Evolutionary conservation across 2,113 vertebrate species (phyloP), one percentile per base, ranked within the genome.

Genomic region (Mobula birostris): DNA sequence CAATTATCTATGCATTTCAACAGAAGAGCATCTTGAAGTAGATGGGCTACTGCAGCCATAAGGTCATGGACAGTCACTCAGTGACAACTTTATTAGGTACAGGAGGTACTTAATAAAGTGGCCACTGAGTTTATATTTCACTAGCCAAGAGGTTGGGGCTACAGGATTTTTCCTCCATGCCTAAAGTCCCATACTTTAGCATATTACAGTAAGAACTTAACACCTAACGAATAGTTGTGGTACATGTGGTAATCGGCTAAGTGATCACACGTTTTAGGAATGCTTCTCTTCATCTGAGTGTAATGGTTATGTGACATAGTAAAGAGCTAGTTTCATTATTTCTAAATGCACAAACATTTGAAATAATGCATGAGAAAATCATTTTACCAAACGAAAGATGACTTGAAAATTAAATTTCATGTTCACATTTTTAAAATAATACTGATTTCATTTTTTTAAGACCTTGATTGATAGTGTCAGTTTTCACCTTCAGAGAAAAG

Each of bases 201-300:
- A 15, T 2, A 7, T 32, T 66, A 15, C 7, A 7, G 66, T 32
- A n/a, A 66, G 12, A 12, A 90, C 27, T 66, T 32, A 17, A 56
- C 29, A 27, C 14, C 83, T 90, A 29, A 68, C 61, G 32, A 11
- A 90, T 17, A 68, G 6, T 66, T 19, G 6, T 32, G 63, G 61
- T n/a, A 66, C 63, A 66, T 19, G n/a, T 32, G 66, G 29, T 90
- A 90, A 90, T 5, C 17, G 85, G 32, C 85, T 63, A 90, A 90
- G 85, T 90, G 85, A 90, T 32, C 61, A 32, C 85, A 90, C 32
- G 8, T 90, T 88, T n/a, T 88, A 63, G 83, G 83, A 88, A 63
- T 88, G 58, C 83, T 88, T 21, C 66, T 56, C 80, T 48, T 85
- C 61, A 32, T 90, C n/a, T 32, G 58, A 66, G 63, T 90, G 15